Evolutionary conservation across 2,888 invertebrate species (phyloP), one percentile per base, ranked within the genome.

Genomic region (Hecatera dysodea): DNA sequence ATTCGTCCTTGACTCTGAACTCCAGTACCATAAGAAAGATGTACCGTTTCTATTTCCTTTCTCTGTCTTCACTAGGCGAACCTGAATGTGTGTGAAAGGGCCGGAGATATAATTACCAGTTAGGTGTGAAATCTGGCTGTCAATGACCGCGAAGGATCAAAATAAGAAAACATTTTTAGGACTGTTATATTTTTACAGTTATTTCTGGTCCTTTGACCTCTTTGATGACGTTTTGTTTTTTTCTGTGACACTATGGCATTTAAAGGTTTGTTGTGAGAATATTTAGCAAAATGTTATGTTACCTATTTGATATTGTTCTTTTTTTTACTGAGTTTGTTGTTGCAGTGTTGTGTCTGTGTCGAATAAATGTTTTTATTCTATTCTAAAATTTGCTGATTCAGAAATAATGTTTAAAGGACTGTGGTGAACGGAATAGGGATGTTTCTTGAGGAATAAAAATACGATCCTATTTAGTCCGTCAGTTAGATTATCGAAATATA

Each of bases 61-160:
- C 93, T 90, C 88, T 82, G 77, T 90, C 86, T 72, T n/a, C 39
- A 65, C 19, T 72, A 62, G 39, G 44, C 33, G 57, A 36, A 12
- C 69, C 78, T 63, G 56, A 57, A 46, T 62, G 65, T 36, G 90
- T 81, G 68, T 42, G 90, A 93, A 56, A 68, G 91, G 89, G 92
- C 90, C 50, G 69, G 81, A 24, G 75, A 73, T 90, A 87, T 81
- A 89, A 92, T 91, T 91, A 92, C 87, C 88, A 87, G 88, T 85
- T 90, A 85, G 85, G 90, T 90, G 91, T 91, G 87, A 92, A 90
- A 89, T 90, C 89, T 88, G 89, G 82, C 94, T 92, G 95, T 95
- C 95, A 95, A 91, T 94, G 95, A 95, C 95, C 95, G 92, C 74
- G 85, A 90, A 93, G 94, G 94, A 94, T 91, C 88, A 92, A 93